Base-by-base conservation (phyloP, 2,797 vertebrate species). In the Neostethus bicornis region DNA sequence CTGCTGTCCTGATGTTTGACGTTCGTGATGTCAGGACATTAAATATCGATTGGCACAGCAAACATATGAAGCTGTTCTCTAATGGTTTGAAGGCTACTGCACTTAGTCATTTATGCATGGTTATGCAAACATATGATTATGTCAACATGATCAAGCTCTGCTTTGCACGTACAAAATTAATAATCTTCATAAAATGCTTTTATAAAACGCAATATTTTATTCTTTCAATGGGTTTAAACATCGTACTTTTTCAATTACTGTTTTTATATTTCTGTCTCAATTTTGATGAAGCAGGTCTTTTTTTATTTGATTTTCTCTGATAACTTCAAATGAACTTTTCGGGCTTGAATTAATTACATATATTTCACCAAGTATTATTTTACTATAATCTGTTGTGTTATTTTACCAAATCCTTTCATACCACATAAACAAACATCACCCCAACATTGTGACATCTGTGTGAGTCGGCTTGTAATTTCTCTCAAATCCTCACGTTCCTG, bases 381-480 rank as follows among this genome's bases (percentile, higher is more conserved):
- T n/a, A 8, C 48, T 19, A 38, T n/a, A 53, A 54, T 41, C 67
- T 73, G 46, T 39, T 38, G 7, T 7, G 26, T 23, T 48, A 51
- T 54, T 5, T 43, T 45, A 50, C 23, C 28, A 10, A 2, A 8
- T 7, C n/a, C 60, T 21, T 24, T 3, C 21, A 4, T 24, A 17
- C 3, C 13, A 31, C 1, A 23, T 44, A 73, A 66, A 68, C 29
- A 68, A 82, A 70, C 38, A 57, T 23, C 1, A 9, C 25, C 0
- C 31, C 28, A 28, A 32, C 29, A 23, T 44, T 25, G 7, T 41
- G 43, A 65, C 35, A 43, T 68, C 21, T 66, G 35, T 39, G 21
- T 72, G 64, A 84, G 50, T 79, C 73, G 80, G 20, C 28, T 47
- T 14, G 31, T 13, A 32, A 32, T 4, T 3, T 19, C 12, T 31